phyloP scores from a whole-genome alignment of 2,797 vertebrate genomes.

The Fratercula arctica region DNA sequence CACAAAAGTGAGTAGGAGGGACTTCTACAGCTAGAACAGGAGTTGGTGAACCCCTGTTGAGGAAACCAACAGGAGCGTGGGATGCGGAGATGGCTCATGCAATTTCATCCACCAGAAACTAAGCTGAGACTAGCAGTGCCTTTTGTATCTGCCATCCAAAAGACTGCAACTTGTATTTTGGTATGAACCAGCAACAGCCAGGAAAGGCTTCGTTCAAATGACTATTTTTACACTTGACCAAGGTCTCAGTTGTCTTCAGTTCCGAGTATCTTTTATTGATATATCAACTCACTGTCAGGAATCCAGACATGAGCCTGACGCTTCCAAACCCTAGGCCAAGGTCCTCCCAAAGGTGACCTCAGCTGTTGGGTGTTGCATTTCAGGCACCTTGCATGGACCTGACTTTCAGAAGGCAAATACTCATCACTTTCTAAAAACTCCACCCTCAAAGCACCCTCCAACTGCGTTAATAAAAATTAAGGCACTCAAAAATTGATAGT shows the following conservation, averaged over 20 bases:
- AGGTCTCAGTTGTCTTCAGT: not conserved
- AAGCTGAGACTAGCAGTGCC: not conserved
- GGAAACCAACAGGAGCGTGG: not conserved
- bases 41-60: not conserved
- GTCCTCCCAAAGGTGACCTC: not conserved
- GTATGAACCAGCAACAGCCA: not conserved
- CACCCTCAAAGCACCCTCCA: not conserved
- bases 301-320: not conserved
- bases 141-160: not conserved
- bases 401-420: not conserved
- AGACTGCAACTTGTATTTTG: not conserved
- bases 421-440: not conserved
- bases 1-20: not conserved
- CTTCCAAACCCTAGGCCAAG: not conserved
- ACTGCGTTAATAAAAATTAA: conserved; percentile 8
- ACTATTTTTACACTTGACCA: not conserved
- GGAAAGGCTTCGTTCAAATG: not conserved
- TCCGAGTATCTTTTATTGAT: not conserved
- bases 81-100: not conserved
- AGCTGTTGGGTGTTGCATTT: not conserved
- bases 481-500: conserved; percentile 3
- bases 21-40: not conserved
- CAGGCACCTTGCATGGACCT: not conserved
- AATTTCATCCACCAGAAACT: not conserved
- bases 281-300: not conserved